These are phyloP conservation scores for Melanotaenia trifasciata DNA, from an alignment of 2,797 vertebrate species.

Conservation along the genomic window DNA sequence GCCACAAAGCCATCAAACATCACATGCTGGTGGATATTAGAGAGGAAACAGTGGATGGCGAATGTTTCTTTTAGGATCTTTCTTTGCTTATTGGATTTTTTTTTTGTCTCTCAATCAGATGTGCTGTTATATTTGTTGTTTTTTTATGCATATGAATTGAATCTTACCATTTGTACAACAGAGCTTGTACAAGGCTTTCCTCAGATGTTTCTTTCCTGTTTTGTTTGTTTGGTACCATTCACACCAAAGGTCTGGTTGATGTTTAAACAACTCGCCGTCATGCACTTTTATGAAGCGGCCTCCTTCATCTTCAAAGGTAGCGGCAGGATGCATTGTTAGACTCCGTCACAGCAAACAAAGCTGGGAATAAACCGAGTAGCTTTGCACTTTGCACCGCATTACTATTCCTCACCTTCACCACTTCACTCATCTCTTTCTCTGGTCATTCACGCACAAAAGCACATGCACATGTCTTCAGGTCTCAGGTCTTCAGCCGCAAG, in stretches of 20 bases:
- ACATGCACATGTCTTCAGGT: constrained; percentile 25
- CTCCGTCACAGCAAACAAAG: constrained; percentile 75
- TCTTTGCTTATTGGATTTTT: too few relatives aligned
- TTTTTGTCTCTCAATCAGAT: too few relatives aligned
- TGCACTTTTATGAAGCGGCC: constrained; percentile 82
- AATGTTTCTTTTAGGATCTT: too few relatives aligned
- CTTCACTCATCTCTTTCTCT: constrained; percentile 9
- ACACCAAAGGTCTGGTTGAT: constrained; percentile 85
- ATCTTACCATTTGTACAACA: neutral
- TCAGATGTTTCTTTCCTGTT: constrained; percentile 27
- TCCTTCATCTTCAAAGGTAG: constrained; percentile 87
- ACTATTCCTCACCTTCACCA: constrained; percentile 29
- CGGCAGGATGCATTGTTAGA: constrained; percentile 48
- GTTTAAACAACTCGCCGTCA: constrained; percentile 80
- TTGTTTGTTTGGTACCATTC: constrained; percentile 28
- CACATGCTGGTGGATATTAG: neutral
- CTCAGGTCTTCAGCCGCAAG: constrained; percentile 37
- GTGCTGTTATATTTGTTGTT: too few relatives aligned
- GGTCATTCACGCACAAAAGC: constrained; percentile 16
- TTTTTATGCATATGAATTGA: neutral
- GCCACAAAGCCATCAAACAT: neutral
- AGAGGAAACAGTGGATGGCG: too few relatives aligned
- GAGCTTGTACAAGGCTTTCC: neutral
- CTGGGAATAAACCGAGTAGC: constrained; percentile 77
- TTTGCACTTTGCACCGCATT: constrained; percentile 74